Base-by-base conservation (phyloP, 2,888 invertebrate genomes). In the Stenchaetothrips biformis region DNA sequence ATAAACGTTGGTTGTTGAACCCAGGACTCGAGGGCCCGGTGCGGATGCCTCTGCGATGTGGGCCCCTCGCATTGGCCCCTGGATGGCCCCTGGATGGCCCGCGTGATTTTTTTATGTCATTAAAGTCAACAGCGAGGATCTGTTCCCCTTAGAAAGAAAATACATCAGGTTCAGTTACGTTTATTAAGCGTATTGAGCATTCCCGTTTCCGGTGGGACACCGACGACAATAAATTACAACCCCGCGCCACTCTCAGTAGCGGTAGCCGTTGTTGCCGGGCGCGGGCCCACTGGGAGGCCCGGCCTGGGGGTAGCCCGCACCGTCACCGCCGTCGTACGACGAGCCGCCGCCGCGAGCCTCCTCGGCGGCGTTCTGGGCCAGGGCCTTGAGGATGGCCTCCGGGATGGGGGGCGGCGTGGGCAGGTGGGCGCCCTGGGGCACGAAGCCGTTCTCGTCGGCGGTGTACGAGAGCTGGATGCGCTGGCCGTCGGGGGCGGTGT, bases 361-460 rank as follows among this genome's bases (percentile, higher is more conserved):
- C 67, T 74, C 67, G 67, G 67, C 67, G 9, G 67, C 67, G 67
- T 74, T 74, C 67, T 21, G 21, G 9, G 21, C 86, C 79, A 88
- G 85, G n/a, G 87, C 87, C 81, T 84, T 84, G 74, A 85, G 84
- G 82, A 88, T 87, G 80, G 85, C 86, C 48, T 84, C 83, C 16
- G 88, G 88, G 59, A 87, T 86, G 78, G 85, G 84, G 8, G 88
- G 88, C 3, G 87, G 84, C 0, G 86, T 85, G 7, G 88, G 87
- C 48, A 88, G 83, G 82, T 88, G 88, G 53, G 84, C 86, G 59
- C 88, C 92, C 86, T 88, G 86, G 48, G 92, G 90, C 82, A 90
- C 90, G 89, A 91, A 93, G 81, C 93, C 93, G 83, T 91, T 90
- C 85, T 92, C 92, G 83, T 93, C 91, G 83, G 93, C 92, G 81